phyloP scores from a whole-genome alignment of 2,113 vertebrate genomes.

The Isurus oxyrinchus region DNA sequence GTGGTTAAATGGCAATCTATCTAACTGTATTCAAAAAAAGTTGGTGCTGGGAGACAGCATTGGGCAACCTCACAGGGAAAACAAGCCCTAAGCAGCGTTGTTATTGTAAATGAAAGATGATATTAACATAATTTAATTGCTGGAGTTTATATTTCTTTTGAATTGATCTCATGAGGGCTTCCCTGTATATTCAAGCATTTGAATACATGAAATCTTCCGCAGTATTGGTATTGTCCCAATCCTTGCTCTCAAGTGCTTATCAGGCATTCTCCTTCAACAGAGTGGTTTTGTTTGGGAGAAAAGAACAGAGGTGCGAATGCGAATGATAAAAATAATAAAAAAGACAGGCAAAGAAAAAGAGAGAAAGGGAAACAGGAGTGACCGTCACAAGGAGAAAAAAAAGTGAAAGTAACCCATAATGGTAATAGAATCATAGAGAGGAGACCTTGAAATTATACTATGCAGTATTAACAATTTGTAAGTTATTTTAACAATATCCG shows the following conservation, averaged over 20 bases:
- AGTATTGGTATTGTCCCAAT: not conserved
- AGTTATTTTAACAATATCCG: not conserved
- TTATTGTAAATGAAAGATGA: not conserved
- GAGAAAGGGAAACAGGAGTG: not conserved
- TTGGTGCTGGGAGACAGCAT: not conserved
- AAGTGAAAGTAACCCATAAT: not conserved
- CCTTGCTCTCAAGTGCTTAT: not conserved
- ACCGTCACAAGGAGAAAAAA: not conserved
- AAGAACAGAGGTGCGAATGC: not conserved
- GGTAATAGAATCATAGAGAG: not conserved
- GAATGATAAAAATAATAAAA: not conserved
- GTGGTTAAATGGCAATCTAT: not conserved
- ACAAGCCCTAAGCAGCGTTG: not conserved
- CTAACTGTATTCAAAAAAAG: not conserved
- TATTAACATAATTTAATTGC: constrained; percentile 10
- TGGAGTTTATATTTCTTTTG: constrained; percentile 15
- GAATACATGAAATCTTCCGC: not conserved
- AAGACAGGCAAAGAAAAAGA: not conserved
- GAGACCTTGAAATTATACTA: not conserved
- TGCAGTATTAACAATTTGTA: not conserved
- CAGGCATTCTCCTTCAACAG: not conserved
- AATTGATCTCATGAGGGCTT: not conserved
- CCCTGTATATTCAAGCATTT: not conserved
- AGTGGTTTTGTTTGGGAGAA: not conserved
- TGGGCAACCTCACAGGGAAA: not conserved